Base-by-base conservation (phyloP, 2,888 invertebrate genomes). In the Andricus curvator region DNA sequence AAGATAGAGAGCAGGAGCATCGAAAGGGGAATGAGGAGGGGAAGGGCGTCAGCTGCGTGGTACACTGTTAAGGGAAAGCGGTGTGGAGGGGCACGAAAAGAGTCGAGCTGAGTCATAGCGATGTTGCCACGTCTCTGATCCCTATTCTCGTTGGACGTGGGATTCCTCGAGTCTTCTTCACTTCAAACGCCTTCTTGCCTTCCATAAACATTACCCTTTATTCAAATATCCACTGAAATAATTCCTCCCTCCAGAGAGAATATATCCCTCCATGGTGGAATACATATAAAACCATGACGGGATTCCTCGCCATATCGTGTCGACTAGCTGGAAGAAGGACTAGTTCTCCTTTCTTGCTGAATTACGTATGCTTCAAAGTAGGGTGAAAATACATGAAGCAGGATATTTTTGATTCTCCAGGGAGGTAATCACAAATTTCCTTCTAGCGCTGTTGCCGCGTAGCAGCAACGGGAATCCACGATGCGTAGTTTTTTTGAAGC, bases 101-200 rank as follows among this genome's bases (percentile, higher is more conserved):
- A 88, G 90, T 86, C 84, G 89, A 91, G 92, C 91, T 92, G 92
- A 92, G 89, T 92, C 92, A 92, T 92, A 91, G 89, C 92, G 88
- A 85, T 90, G 92, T 92, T 92, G 92, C 92, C 92, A 91, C 88
- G 89, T 91, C 88, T 87, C 81, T 60, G 78, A 79, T 80, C 78
- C 78, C 77, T 79, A 79, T 80, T 83, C 82, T 81, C 76, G 80
- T 81, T 82, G 80, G 33, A 77, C 66, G 62, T 62, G 78, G 79
- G 74, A 74, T 56, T 56, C 56, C 74, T 37, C 33, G 6, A 74
- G 74, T 74, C 74, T 56, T 74, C 70, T 74, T 37, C 56, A 67
- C 66, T 67, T 17, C 66, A 51, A 70, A 51, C 29, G 33, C 33
- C 56, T 56, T 56, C 70, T 70, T 70, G 29, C 22, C 44, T 48